Percentiles rank a stretch among this genome's conserved stretches.
These are phyloP conservation scores for Neodiprion virginianus DNA, from an alignment of 1,140 invertebrate species.

Conservation along the genomic window DNA sequence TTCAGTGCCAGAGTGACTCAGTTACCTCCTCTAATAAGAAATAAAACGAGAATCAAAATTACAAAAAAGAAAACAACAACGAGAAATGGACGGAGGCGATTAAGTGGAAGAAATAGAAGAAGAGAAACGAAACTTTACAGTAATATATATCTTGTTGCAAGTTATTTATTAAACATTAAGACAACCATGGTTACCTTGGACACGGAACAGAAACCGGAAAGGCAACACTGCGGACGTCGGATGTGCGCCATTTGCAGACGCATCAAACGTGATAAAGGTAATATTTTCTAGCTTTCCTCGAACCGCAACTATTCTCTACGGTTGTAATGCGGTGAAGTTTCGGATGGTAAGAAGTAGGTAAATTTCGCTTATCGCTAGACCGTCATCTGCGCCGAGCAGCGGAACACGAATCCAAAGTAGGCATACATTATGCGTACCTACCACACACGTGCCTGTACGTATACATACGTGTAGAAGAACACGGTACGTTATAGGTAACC, in stretches of 20 bases:
- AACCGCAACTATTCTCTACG: not conserved
- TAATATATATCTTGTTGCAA: not conserved
- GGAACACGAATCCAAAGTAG: no score
- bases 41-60: constrained; percentile 1
- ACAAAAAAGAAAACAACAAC: not conserved
- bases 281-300: constrained; percentile 16
- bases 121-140: not conserved
- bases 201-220: constrained; percentile 58
- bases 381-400: no score
- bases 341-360: no score
- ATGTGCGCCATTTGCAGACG: constrained; percentile 62
- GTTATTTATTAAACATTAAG: not conserved
- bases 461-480: no score
- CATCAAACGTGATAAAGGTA: constrained; percentile 61
- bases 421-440: no score
- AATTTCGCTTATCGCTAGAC: no score
- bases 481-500: no score
- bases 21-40: constrained; percentile 10
- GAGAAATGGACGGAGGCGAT: not conserved
- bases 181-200: constrained; percentile 59
- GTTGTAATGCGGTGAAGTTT: no score
- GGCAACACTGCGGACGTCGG: constrained; percentile 58
- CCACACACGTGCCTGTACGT: no score
- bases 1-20: constrained; percentile 12
- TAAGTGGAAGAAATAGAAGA: constrained; percentile 1